Percentiles rank a stretch among this genome's conserved stretches.
Conservation (phyloP, 2,888 invertebrate genomes). For the Leptopilina myrica region DNA sequence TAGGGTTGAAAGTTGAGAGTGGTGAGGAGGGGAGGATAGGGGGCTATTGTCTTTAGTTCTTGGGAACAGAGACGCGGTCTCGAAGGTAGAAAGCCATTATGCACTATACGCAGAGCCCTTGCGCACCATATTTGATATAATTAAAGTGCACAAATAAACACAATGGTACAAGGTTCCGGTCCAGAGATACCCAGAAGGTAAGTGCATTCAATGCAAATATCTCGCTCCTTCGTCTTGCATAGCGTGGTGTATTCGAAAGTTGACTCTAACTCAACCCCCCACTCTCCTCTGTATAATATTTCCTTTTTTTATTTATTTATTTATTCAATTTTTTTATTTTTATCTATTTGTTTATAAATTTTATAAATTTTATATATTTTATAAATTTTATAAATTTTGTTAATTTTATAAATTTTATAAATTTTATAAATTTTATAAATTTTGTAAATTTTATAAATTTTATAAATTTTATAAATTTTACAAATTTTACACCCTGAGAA, state of each 20-base stretch:
- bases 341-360: not conserved
- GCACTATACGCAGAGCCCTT: conserved; percentile 55
- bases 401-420: too few species aligned
- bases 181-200: conserved; percentile 58
- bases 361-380: too few species aligned
- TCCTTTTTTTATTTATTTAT: not conserved
- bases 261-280: conserved; percentile 23
- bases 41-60: conserved; percentile 16
- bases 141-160: conserved; percentile 76
- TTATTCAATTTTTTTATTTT: too few species aligned
- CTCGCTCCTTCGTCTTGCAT: conserved; percentile 37
- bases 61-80: not conserved
- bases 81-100: conserved; percentile 45
- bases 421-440: too few species aligned
- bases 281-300: not conserved
- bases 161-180: conserved; percentile 73
- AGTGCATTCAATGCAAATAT: conserved; percentile 76
- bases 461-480: too few species aligned
- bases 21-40: not conserved
- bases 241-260: conserved; percentile 21
- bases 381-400: too few species aligned
- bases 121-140: conserved; percentile 75
- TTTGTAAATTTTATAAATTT: too few species aligned
- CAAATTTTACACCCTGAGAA: too few species aligned
- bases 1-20: too few species aligned